Conservation (phyloP, 2,113 vertebrate species). For the Rhagologus leucostigma region DNA sequence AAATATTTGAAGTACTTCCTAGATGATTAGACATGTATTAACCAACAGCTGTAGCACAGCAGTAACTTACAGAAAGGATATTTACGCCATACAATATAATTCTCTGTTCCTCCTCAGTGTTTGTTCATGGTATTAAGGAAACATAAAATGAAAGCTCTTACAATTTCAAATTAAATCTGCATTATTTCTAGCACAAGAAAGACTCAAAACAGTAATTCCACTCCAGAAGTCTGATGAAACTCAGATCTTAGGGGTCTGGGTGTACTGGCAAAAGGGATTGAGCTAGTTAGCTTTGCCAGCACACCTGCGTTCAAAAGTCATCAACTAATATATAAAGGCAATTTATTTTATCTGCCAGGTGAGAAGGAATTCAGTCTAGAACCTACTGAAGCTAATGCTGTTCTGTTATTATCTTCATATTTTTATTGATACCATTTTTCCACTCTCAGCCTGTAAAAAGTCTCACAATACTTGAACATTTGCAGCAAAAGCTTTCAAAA, state of each 20-base stretch:
- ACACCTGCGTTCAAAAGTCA: accelerated
- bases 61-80: background rate
- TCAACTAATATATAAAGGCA: background rate
- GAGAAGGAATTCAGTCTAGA: background rate
- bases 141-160: background rate
- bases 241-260: background rate
- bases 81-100: background rate
- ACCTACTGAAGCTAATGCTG: background rate
- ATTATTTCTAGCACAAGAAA: background rate
- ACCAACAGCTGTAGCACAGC: background rate
- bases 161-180: background rate
- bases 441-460: background rate
- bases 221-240: background rate
- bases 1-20: background rate
- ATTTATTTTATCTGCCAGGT: background rate
- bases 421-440: background rate
- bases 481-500: background rate
- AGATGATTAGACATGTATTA: background rate
- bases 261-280: background rate
- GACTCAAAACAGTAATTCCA: background rate
- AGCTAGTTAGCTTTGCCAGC: background rate
- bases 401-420: background rate
- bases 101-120: background rate
- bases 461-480: background rate
- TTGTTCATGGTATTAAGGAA: background rate